Percentiles rank a stretch among this genome's conserved stretches.
These are phyloP conservation scores for Drosophila triauraria DNA, from an alignment of 1,140 invertebrate genomes.

Conservation along the genomic window DNA sequence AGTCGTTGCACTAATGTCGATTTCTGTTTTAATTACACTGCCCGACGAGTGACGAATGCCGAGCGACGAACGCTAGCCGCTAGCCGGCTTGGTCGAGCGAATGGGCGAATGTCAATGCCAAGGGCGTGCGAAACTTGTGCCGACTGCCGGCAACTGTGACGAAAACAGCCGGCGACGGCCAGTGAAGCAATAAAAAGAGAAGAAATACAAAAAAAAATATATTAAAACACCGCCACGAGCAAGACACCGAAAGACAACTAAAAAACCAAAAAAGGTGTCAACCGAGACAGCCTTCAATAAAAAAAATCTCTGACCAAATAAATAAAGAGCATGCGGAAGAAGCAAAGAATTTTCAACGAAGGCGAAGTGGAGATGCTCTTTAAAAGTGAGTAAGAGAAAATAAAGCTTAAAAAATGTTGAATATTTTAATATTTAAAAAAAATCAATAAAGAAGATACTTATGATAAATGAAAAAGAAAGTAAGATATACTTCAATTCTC, in stretches of 20 bases:
- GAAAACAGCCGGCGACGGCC: constrained; percentile 23
- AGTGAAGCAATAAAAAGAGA: constrained; percentile 40
- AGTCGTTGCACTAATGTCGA: constrained; percentile 38
- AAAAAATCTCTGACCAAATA: constrained; percentile 10
- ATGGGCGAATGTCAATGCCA: constrained; percentile 53
- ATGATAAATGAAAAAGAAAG: too few relatives aligned
- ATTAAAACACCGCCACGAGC: constrained; percentile 25
- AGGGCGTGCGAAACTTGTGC: constrained; percentile 45
- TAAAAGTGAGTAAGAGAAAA: background rate
- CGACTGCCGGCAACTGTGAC: constrained; percentile 58
- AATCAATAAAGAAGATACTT: too few relatives aligned
- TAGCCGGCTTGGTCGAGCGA: background rate
- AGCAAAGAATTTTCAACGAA: constrained; percentile 6
- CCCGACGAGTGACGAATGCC: constrained; percentile 8
- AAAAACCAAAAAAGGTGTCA: constrained; percentile 51
- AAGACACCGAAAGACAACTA: constrained; percentile 19
- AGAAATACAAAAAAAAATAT: constrained; percentile 9
- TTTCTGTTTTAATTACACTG: constrained; percentile 21
- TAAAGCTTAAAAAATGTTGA: too few relatives aligned
- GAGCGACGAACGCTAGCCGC: background rate
- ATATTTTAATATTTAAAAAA: background rate
- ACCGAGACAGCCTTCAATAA: constrained; percentile 53
- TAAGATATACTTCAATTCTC: too few relatives aligned
- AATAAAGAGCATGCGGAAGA: constrained; percentile 44
- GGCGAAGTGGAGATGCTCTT: background rate